phyloP scores from a whole-genome alignment of 2,888 invertebrate genomes.

The Automeris io region DNA sequence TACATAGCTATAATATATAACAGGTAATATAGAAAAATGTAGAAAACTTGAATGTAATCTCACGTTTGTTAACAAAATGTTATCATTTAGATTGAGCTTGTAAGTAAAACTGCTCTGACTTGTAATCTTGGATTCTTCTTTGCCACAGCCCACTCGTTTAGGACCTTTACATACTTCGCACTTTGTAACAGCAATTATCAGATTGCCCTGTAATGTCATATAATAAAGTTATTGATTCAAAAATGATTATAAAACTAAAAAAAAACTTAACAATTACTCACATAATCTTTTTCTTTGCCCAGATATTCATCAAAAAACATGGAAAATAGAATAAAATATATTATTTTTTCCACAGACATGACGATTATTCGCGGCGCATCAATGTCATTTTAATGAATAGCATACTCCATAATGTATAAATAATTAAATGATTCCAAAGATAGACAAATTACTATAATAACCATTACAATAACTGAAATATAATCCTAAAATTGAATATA shows the following conservation, averaged over 20 bases:
- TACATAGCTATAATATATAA: no score
- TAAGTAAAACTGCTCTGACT: neutral
- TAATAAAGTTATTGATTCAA: neutral
- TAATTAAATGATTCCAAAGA: neutral
- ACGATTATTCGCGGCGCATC: conserved; percentile 1
- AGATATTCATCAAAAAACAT: conserved; percentile 5
- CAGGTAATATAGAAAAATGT: no score
- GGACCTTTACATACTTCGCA: conserved; percentile 11
- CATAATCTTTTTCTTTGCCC: conserved; percentile 8
- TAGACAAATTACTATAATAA: neutral
- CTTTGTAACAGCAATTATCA: conserved; percentile 4
- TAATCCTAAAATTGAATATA: conserved; percentile 2
- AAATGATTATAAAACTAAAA: neutral
- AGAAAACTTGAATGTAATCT: no score
- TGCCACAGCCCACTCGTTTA: conserved; percentile 8
- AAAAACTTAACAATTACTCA: conserved; percentile 8
- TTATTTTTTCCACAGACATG: conserved; percentile 3
- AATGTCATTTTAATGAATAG: conserved; percentile 3
- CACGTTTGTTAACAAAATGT: conserved; percentile 8
- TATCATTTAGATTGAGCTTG: conserved; percentile 6
- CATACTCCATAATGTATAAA: neutral
- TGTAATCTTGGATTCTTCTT: neutral
- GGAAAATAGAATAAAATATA: conserved; percentile 7
- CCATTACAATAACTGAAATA: neutral
- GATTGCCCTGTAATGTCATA: conserved; percentile 3